Evolutionary conservation across 2,888 invertebrate genomes (phyloP).

Genomic region (Pyrocoelia pectoralis): DNA sequence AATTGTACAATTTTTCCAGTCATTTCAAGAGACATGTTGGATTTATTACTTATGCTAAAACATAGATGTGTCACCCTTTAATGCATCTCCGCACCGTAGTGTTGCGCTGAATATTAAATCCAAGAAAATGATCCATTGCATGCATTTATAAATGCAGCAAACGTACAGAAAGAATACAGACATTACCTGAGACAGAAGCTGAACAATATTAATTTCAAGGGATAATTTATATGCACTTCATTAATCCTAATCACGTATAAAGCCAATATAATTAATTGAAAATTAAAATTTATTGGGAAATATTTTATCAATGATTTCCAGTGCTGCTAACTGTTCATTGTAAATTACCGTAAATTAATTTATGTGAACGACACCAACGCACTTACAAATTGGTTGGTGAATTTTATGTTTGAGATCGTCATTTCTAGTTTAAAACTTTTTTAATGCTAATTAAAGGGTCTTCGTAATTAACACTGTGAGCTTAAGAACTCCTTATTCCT

Average conservation of each 20-base stretch:
- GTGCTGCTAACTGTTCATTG: conserved; percentile 24
- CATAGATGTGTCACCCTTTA: background rate
- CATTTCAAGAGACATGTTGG: background rate
- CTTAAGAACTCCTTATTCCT: conserved; percentile 40
- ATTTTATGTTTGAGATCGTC: conserved; percentile 30
- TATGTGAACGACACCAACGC: conserved; percentile 25
- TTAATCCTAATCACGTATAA: conserved; percentile 15
- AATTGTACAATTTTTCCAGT: background rate
- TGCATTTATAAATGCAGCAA: background rate
- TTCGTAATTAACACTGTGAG: conserved; percentile 41
- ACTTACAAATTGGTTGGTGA: conserved; percentile 24
- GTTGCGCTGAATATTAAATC: background rate
- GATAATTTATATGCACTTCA: conserved; percentile 16
- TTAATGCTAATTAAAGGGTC: conserved; percentile 40
- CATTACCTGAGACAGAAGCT: too few relatives aligned
- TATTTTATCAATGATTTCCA: conserved; percentile 25
- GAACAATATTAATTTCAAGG: background rate
- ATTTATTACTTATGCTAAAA: background rate
- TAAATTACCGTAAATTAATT: conserved; percentile 28
- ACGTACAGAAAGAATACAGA: background rate
- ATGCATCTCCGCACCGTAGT: background rate
- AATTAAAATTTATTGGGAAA: conserved; percentile 25
- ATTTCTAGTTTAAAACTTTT: conserved; percentile 35
- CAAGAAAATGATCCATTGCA: background rate
- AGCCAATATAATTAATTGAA: conserved; percentile 21